Base-by-base conservation (phyloP, 2,113 vertebrate species). In the Mustela nigripes region DNA sequence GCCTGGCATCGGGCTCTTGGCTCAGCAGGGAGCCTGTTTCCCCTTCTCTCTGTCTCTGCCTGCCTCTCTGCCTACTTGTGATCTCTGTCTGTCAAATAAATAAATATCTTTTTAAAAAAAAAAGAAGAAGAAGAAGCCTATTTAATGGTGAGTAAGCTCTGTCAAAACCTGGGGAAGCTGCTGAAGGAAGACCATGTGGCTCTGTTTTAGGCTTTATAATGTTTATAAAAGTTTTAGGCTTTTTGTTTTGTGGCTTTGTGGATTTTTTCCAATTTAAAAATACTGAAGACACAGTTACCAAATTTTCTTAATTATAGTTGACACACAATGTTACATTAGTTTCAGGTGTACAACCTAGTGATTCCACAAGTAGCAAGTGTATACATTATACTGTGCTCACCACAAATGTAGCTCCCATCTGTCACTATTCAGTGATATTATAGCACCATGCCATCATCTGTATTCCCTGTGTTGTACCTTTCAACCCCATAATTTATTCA, bases 301-400 rank as follows among this genome's bases (percentile, higher is more conserved):
- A 31, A 48, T 74, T 80, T 84, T 84, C 79, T 15, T 91, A 84
- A 83, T 48, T 31, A 78, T 45, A 76, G 42, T 76, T 76, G 45
- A 31, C 74, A 78, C 26, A 78, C 14, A 31, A 4, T 16, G 26
- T 78, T 48, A 48, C 7, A 9, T 48, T 31, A 48, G 42, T 28
- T 56, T 56, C 15, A 76, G 12, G 42, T 76, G 24, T 76, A 31
- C 42, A 14, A 24, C 36, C 33, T 69, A 76, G 26, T 76, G 42
- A 48, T 45, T 28, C 14, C 0, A 3, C 73, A 45, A 48, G 42
- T 48, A 7, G 15, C 74, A 78, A 78, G 42, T 31, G 14, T 78
- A 48, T 48, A 45, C 26, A 2, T 48, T 16, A 16, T 18, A 15
- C 42, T 78, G 26, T 10, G 26, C 26, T 31, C 42, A 48, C 42